Percentiles rank a stretch among this genome's conserved stretches.
phyloP scores from a whole-genome alignment of 2,113 vertebrate genomes.

The Isurus oxyrinchus region DNA sequence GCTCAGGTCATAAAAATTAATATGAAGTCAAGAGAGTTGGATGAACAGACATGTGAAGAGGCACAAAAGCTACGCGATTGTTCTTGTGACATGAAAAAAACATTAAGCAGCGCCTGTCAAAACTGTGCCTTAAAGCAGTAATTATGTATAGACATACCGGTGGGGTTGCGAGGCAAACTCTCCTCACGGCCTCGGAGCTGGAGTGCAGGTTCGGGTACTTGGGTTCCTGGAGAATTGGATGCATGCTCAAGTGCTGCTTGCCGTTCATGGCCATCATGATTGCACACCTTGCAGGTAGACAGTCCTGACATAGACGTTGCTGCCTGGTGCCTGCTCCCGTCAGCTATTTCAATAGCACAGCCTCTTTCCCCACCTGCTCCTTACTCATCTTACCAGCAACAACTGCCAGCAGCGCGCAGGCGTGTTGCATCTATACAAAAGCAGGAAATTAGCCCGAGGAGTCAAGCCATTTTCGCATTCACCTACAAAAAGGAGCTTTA shows the following conservation, averaged over 20 bases:
- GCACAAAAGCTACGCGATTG: constrained; percentile 49
- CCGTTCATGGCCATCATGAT: constrained; percentile 87
- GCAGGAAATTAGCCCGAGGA: constrained; percentile 44
- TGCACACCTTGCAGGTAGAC: constrained; percentile 60
- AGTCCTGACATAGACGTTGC: constrained; percentile 66
- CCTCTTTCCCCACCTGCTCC: constrained; percentile 56
- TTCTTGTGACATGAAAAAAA: constrained; percentile 71
- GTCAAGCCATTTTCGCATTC: constrained; percentile 41
- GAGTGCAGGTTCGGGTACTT: constrained; percentile 80
- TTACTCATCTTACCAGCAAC: constrained; percentile 75
- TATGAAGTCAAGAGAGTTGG: constrained; percentile 73
- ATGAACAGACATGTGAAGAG: constrained; percentile 71
- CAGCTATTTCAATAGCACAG: constrained; percentile 61
- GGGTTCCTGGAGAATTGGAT: constrained; percentile 79
- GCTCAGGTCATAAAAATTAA: constrained; percentile 98
- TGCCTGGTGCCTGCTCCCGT: constrained; percentile 57
- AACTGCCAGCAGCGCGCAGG: constrained; percentile 55
- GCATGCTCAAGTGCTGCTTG: constrained; percentile 88
- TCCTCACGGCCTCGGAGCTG: constrained; percentile 84
- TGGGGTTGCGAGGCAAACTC: constrained; percentile 83
- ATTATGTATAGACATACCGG: constrained; percentile 76
- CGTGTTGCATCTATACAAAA: constrained; percentile 47
- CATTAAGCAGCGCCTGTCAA: constrained; percentile 65
- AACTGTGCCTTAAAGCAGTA: constrained; percentile 60
- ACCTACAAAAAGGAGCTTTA: constrained; percentile 8